Conservation (phyloP, 2,797 vertebrate species). For the Hylomyscus alleni region DNA sequence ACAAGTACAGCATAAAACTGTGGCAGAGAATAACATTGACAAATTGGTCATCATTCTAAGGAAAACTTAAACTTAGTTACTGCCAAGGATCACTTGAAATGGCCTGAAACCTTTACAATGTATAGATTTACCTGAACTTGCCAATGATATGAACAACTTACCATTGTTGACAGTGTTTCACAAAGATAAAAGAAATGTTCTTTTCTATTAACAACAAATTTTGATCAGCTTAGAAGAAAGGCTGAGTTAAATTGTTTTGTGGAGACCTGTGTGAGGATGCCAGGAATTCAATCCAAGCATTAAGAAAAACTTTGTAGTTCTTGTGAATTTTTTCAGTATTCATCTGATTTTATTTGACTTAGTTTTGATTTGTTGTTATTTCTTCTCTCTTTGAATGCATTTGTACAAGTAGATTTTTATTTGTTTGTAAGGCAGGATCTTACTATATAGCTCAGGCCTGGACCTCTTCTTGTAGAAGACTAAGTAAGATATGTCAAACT, state of each 20-base stretch:
- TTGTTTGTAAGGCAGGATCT: not conserved
- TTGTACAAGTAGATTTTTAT: not conserved
- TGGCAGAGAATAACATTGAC: not conserved
- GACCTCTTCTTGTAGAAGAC: not conserved
- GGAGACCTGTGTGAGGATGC: not conserved
- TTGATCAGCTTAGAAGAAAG: not conserved
- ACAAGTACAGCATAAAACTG: not conserved
- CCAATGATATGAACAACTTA: not conserved
- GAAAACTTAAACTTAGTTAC: constrained; percentile 17
- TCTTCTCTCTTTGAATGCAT: not conserved
- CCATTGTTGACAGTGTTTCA: not conserved
- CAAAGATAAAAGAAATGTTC: not conserved
- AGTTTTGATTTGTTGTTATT: not conserved
- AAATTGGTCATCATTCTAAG: not conserved
- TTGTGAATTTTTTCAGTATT: not conserved
- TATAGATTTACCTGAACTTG: constrained; percentile 35
- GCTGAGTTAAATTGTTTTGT: not conserved
- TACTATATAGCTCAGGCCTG: not conserved
- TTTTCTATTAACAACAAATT: not conserved
- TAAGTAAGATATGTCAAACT: not conserved
- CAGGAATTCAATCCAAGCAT: accelerated
- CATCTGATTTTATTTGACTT: not conserved
- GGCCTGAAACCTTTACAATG: not conserved
- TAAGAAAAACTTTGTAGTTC: not conserved
- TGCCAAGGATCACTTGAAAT: constrained; percentile 2